Conservation (phyloP, 2,113 vertebrate genomes). For the Microtus richardsoni region DNA sequence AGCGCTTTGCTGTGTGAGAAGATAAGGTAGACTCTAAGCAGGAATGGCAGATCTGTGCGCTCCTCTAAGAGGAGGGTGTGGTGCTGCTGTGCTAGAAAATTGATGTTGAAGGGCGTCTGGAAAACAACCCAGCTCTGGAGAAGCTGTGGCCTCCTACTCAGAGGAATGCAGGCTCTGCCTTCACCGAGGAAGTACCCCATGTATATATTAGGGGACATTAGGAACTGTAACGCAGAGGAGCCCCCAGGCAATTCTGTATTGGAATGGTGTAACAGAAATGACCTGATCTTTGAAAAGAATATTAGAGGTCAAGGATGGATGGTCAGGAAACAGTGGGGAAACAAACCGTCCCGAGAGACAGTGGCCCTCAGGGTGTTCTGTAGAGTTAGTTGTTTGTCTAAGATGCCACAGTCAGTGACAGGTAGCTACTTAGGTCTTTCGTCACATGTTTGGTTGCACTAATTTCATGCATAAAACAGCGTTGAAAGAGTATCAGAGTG, state of each 20-base stretch:
- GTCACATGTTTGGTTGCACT: background rate
- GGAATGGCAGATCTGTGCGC: background rate
- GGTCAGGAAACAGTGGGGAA: background rate
- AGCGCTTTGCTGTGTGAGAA: background rate
- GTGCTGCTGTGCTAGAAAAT: background rate
- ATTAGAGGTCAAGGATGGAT: background rate
- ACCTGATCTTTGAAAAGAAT: background rate
- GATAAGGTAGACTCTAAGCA: background rate
- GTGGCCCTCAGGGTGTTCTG: background rate
- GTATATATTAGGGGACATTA: background rate
- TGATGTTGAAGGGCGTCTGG: background rate
- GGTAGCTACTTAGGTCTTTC: background rate
- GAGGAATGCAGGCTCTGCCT: background rate
- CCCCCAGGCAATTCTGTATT: background rate
- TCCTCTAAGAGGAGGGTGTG: background rate
- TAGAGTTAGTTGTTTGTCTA: background rate
- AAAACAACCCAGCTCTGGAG: background rate
- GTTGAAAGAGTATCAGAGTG: slow-evolving; percentile 37
- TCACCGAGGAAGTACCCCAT: background rate
- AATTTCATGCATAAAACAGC: background rate
- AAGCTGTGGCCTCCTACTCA: background rate
- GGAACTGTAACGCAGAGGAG: background rate
- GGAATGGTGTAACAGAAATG: background rate
- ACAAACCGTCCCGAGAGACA: background rate
- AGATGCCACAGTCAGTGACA: background rate